phyloP scores from a whole-genome alignment of 1,140 invertebrate genomes.

The Magallana gigas region DNA sequence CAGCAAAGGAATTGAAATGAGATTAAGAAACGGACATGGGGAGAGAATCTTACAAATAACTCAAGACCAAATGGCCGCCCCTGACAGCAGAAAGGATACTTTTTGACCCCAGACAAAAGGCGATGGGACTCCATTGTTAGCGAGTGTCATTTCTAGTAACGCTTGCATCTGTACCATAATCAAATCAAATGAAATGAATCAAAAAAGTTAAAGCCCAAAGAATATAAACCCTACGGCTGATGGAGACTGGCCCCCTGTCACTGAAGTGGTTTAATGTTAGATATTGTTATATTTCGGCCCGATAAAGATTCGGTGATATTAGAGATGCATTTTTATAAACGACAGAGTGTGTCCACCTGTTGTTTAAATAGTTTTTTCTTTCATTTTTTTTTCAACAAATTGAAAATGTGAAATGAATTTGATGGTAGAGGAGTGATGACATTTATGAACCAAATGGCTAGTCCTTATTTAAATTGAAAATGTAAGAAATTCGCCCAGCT shows the following conservation, averaged over 20 bases:
- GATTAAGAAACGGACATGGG: constrained; percentile 38
- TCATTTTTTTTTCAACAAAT: constrained; percentile 20
- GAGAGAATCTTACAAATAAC: constrained; percentile 39
- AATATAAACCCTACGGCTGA: constrained; percentile 23
- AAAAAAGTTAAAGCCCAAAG: constrained; percentile 19
- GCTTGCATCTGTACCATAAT: constrained; percentile 50
- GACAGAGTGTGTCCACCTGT: constrained; percentile 33
- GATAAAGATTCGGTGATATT: constrained; percentile 19
- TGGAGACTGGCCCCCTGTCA: neutral
- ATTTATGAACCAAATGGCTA: constrained; percentile 25
- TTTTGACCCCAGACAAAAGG: constrained; percentile 36
- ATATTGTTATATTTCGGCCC: constrained; percentile 24
- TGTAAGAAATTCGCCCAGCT: constrained; percentile 18
- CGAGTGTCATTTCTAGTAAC: constrained; percentile 45
- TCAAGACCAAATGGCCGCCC: constrained; percentile 34
- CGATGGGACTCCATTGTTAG: constrained; percentile 34
- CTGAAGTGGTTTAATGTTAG: constrained; percentile 32
- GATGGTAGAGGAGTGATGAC: constrained; percentile 19
- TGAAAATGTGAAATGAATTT: constrained; percentile 35
- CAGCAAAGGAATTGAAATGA: constrained; percentile 38
- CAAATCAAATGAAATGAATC: constrained; percentile 43
- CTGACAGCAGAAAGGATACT: constrained; percentile 52
- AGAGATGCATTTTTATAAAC: neutral
- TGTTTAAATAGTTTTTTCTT: neutral
- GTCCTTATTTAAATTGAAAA: constrained; percentile 7